Conservation (phyloP, 2,888 invertebrate genomes). For the Apodemia zela region DNA sequence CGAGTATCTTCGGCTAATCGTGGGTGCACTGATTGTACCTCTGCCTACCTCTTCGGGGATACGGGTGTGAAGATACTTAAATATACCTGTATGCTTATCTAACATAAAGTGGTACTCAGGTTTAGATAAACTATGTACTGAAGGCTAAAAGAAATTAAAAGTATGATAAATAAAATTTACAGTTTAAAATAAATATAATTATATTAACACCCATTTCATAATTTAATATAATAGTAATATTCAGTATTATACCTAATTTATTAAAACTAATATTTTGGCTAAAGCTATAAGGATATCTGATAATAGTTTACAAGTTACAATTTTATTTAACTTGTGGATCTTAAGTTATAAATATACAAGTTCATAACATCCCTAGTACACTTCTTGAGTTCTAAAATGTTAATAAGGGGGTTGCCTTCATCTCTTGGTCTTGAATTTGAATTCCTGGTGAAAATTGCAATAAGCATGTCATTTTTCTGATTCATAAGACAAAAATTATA, state of each 20-base stretch:
- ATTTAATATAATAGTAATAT: background rate
- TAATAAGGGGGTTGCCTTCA: constrained; percentile 55
- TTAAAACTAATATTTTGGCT: background rate
- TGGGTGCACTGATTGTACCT: no score
- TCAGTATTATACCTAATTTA: background rate
- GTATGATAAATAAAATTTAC: no score
- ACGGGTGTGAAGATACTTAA: no score
- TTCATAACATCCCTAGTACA: constrained; percentile 51
- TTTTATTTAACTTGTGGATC: constrained; percentile 11
- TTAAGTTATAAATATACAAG: constrained; percentile 49
- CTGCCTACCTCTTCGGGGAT: no score
- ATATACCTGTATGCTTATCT: no score
- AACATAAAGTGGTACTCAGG: no score
- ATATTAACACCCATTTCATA: no score
- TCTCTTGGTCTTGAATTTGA: constrained; percentile 58
- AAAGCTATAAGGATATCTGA: background rate
- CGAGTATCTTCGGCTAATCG: no score
- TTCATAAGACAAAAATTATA: constrained; percentile 65
- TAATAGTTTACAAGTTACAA: background rate
- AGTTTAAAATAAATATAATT: no score
- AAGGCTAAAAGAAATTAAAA: no score
- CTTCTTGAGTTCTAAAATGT: constrained; percentile 52
- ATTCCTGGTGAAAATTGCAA: constrained; percentile 53
- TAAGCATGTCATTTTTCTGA: constrained; percentile 53
- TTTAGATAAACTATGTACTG: no score